Evolutionary conservation across 2,113 vertebrate species (phyloP), one percentile per base, ranked within the genome.

Genomic region (Myotis yumanensis): DNA sequence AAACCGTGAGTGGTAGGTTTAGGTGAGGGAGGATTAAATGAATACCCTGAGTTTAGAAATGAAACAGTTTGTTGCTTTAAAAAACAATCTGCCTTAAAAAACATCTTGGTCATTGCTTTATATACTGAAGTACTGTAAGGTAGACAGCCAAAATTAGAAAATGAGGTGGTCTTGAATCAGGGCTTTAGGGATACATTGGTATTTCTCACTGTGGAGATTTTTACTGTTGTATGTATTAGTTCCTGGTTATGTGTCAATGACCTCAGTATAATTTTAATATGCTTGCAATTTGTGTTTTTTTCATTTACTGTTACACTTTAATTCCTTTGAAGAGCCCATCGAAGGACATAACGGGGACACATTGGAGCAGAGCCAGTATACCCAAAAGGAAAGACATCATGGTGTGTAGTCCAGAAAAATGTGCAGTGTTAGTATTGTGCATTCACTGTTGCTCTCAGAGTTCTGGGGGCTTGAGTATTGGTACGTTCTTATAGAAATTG

Each of bases 351-450:
- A 97, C 97, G 95, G 96, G 96, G 83, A 98, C 98, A 91, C 97
- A 96, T 81, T 98, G 97, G 95, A 98, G 97, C 98, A 98, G 97
- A 96, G 96, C 98, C 96, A 98, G 97, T 94, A 95, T 95, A 69
- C 98, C 98, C 86, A 98, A 96, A 97, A 99, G 98, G 97, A 99
- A 98, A 98, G 98, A 98, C 94, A 40, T 96, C 46, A 68, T 98
- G 99, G 99, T 99, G 98, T 97, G 99, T 99, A 97, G 91, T 72
- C 52, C 93, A 93, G 94, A 82, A 69, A 86, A 92, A 15, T 95
- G 89, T 93, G 85, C 91, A 68, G 22, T 93, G 90, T 97, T 59
- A 40, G 80, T 68, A n/a, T 64, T 93, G 4, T 32, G 71, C 1
- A 0, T 57, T 93, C 89, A 9, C 62, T 95, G 40, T 68, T 89